These are phyloP conservation scores for Semibalanus balanoides DNA, from an alignment of 1,140 invertebrate genomes.

Conservation along the genomic window DNA sequence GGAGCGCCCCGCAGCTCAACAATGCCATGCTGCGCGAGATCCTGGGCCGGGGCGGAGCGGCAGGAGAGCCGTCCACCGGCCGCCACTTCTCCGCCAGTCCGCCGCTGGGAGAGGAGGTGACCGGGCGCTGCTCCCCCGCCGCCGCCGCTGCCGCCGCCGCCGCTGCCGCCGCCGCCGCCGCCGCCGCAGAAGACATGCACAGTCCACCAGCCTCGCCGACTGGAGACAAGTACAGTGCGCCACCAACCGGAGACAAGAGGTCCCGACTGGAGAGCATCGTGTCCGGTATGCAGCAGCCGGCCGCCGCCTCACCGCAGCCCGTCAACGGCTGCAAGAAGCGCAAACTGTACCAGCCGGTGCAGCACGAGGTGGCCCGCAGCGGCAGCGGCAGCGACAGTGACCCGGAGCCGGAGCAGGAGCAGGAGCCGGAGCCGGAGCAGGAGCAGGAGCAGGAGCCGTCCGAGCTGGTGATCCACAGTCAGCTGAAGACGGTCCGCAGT, in stretches of 20 bases:
- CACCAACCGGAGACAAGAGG: conserved; percentile 40
- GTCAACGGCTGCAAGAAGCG: conserved; percentile 83
- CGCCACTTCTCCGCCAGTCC: no score
- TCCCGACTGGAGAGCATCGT: conserved; percentile 87
- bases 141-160: no score
- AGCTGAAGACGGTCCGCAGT: conserved; percentile 70
- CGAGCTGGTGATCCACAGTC: conserved; percentile 27
- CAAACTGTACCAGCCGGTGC: conserved; percentile 91
- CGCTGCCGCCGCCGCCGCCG: no score
- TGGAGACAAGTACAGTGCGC: no score
- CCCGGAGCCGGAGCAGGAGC: conserved; percentile 5
- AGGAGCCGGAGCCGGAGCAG: neutral
- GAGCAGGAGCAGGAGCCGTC: no score
- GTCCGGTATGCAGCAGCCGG: conserved; percentile 54
- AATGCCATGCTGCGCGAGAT: neutral
- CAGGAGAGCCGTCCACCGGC: no score
- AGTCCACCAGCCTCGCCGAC: neutral
- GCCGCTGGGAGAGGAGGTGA: no score
- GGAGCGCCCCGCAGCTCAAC: neutral
- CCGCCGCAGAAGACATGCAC: neutral
- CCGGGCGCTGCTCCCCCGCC: neutral
- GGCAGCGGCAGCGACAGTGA: conserved; percentile 18
- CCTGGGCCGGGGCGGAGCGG: neutral
- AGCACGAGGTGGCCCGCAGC: conserved; percentile 47
- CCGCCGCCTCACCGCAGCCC: conserved; percentile 14